Percentiles rank a stretch among this genome's conserved stretches.
These are phyloP conservation scores for Nycticryphes semicollaris DNA, from an alignment of 2,113 vertebrate genomes.

Conservation along the genomic window DNA sequence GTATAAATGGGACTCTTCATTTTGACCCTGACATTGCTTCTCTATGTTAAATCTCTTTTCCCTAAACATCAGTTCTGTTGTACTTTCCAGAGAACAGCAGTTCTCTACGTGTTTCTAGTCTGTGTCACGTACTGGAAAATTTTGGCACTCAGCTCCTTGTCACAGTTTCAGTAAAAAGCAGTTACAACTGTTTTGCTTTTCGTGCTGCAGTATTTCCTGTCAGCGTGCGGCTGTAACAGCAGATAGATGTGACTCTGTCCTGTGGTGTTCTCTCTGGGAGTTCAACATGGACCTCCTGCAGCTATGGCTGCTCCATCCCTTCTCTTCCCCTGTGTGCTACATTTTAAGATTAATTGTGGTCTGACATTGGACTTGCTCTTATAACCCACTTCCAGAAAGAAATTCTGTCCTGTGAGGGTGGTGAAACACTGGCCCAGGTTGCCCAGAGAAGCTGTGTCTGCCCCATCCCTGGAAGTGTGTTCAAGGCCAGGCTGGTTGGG, in stretches of 20 bases:
- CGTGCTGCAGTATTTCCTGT: background rate
- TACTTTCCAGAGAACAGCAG: background rate
- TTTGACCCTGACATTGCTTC: background rate
- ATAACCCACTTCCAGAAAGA: background rate
- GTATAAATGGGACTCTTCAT: background rate
- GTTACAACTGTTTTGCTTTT: background rate
- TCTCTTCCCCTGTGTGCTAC: background rate
- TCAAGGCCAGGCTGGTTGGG: no score
- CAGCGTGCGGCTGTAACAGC: rapidly evolving
- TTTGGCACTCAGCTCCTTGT: background rate
- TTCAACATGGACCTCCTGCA: background rate
- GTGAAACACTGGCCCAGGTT: no score
- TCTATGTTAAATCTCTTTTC: background rate
- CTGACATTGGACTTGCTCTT: background rate
- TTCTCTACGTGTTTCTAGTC: background rate
- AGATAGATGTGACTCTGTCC: background rate
- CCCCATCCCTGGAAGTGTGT: no score
- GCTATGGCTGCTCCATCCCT: background rate
- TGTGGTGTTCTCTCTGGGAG: background rate
- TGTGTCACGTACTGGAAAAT: background rate
- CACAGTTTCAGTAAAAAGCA: background rate
- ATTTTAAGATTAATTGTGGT: background rate
- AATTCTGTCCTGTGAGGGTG: no score
- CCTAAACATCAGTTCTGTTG: background rate
- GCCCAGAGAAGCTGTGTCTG: no score